A percentile compares a stretch with the other conserved stretches of the same genome.
Conservation (phyloP, 2,113 vertebrate genomes). For the Trichomycterus rosablanca region DNA sequence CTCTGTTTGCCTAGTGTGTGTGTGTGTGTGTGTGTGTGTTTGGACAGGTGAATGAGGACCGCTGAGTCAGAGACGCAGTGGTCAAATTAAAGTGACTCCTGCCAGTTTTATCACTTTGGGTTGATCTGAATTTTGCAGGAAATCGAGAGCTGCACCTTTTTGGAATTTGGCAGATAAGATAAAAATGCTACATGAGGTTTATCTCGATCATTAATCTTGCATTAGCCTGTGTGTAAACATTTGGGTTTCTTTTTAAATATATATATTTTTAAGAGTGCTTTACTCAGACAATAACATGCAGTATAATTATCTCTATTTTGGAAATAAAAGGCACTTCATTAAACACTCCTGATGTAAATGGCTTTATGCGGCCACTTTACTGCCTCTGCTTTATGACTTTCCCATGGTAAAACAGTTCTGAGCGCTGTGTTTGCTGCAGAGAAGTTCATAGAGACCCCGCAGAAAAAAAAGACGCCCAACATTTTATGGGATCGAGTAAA, state of each 20-base stretch:
- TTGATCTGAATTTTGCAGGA: neutral
- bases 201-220: too few relatives aligned
- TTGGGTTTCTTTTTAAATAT: constrained; percentile 55
- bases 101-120: constrained; percentile 3
- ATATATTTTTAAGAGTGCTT: too few relatives aligned
- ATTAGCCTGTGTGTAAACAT: neutral
- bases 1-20: constrained; percentile 47
- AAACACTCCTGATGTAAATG: constrained; percentile 52
- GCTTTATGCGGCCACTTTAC: constrained; percentile 58
- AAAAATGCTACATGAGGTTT: too few relatives aligned
- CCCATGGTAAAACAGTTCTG: constrained; percentile 45
- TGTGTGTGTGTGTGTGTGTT: constrained; percentile 44
- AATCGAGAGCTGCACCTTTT: too few relatives aligned
- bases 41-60: constrained; percentile 54
- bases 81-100: constrained; percentile 36
- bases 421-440: constrained; percentile 14
- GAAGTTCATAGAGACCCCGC: neutral
- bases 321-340: constrained; percentile 54
- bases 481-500: constrained; percentile 58
- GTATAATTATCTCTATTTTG: constrained; percentile 51
- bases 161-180: too few relatives aligned
- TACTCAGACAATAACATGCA: constrained; percentile 25
- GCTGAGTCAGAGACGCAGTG: constrained; percentile 41
- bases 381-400: constrained; percentile 53
- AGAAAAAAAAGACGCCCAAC: constrained; percentile 37